A percentile compares a stretch with the other conserved stretches of the same genome.
Evolutionary conservation across 2,888 invertebrate genomes (phyloP).

Genomic region (Yponomeuta evonymella): DNA sequence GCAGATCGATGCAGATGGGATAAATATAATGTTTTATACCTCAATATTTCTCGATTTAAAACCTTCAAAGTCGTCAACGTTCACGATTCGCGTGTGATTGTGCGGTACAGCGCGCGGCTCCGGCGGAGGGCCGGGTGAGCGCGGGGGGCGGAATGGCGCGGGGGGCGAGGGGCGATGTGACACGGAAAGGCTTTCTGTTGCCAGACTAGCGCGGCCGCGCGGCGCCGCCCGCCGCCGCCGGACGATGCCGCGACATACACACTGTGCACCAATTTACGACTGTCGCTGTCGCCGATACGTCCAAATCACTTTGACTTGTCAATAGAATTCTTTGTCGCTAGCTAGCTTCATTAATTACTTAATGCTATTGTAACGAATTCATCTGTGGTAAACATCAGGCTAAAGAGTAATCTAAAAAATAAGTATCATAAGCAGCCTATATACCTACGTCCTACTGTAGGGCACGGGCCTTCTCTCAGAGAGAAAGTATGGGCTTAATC

Average conservation of each 20-base stretch:
- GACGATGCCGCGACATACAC: conserved; percentile 23
- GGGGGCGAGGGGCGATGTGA: conserved; percentile 35
- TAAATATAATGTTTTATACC: too few species aligned
- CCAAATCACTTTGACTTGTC: background rate
- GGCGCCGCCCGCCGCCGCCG: conserved; percentile 26
- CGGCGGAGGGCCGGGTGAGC: conserved; percentile 22
- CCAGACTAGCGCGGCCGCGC: conserved; percentile 26
- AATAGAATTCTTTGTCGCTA: too few species aligned
- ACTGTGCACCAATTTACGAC: conserved; percentile 24
- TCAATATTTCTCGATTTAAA: too few species aligned
- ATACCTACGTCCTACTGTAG: too few species aligned
- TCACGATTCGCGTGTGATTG: background rate
- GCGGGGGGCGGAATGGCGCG: conserved; percentile 22
- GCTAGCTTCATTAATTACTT: too few species aligned
- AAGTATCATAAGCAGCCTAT: too few species aligned
- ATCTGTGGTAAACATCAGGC: too few species aligned
- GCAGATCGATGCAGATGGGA: too few species aligned
- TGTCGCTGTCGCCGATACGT: background rate
- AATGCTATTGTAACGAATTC: too few species aligned
- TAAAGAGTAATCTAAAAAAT: too few species aligned
- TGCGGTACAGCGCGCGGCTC: conserved; percentile 7
- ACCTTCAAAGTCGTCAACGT: background rate
- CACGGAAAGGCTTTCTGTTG: conserved; percentile 67
- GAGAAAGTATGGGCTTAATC: too few species aligned
- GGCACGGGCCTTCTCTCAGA: too few species aligned